These are phyloP conservation scores for Dermolepida albohirtum DNA, from an alignment of 2,888 invertebrate genomes.

Conservation along the genomic window DNA sequence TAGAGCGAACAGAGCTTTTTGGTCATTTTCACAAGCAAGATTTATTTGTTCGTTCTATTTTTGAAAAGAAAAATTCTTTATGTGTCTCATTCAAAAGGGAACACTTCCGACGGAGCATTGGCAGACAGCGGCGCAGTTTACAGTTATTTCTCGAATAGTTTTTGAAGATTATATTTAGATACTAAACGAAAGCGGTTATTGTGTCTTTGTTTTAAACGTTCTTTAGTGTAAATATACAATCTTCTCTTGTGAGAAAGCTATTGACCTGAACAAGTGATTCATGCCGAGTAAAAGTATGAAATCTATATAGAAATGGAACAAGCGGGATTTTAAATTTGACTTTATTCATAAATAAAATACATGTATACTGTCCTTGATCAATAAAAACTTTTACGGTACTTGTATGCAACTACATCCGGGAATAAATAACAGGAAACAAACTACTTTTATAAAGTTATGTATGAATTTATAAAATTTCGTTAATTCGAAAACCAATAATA, in stretches of 20 bases:
- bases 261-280: slow-evolving; percentile 28
- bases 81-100: slow-evolving; percentile 24
- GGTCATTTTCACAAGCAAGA: not conserved
- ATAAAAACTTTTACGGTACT: too few relatives aligned
- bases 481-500: too few relatives aligned
- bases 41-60: slow-evolving; percentile 33
- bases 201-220: slow-evolving; percentile 36
- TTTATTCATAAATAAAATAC: too few relatives aligned
- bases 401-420: too few relatives aligned
- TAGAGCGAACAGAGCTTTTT: too few relatives aligned
- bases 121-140: slow-evolving; percentile 34
- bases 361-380: too few relatives aligned
- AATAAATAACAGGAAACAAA: too few relatives aligned
- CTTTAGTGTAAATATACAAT: slow-evolving; percentile 34
- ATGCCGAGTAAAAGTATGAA: not conserved
- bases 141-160: slow-evolving; percentile 35
- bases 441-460: too few relatives aligned
- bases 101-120: slow-evolving; percentile 21
- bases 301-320: too few relatives aligned
- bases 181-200: slow-evolving; percentile 32
- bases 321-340: too few relatives aligned
- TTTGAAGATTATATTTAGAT: slow-evolving; percentile 38
- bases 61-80: slow-evolving; percentile 21
- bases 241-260: slow-evolving; percentile 26
- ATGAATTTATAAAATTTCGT: too few relatives aligned